Conservation (phyloP, 2,888 invertebrate genomes). For the Drosophila demipolita region DNA sequence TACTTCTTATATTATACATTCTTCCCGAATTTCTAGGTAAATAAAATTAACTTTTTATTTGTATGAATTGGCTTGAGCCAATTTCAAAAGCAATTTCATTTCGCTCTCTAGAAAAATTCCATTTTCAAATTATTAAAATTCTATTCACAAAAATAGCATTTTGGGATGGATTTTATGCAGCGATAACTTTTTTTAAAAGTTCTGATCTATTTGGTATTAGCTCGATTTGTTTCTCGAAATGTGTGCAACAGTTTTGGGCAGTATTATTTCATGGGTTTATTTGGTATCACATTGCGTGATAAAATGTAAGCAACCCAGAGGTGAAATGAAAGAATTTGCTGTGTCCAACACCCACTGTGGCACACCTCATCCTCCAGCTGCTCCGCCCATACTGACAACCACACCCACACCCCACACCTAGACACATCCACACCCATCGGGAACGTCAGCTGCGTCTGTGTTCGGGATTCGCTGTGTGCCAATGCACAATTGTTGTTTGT, state of each 20-base stretch:
- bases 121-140: not conserved
- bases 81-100: not conserved
- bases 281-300: not conserved
- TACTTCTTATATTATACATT: not conserved
- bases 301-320: not conserved
- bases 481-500: constrained; percentile 83
- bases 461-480: constrained; percentile 45
- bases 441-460: constrained; percentile 50
- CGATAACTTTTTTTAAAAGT: not conserved
- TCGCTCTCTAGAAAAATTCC: not conserved
- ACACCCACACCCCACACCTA: constrained; percentile 17
- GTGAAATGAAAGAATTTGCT: constrained; percentile 18
- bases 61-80: not conserved
- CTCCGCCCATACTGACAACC: constrained; percentile 11
- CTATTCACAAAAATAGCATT: not conserved
- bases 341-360: constrained; percentile 64
- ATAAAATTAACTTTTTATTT: not conserved
- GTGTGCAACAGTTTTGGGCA: not conserved
- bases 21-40: not conserved
- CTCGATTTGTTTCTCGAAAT: not conserved
- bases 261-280: not conserved
- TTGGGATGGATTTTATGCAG: not conserved
- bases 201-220: not conserved
- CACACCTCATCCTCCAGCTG: constrained; percentile 47
- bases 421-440: constrained; percentile 25